Evolutionary conservation across 2,113 vertebrate species (phyloP).

Genomic region (Abramis brama): DNA sequence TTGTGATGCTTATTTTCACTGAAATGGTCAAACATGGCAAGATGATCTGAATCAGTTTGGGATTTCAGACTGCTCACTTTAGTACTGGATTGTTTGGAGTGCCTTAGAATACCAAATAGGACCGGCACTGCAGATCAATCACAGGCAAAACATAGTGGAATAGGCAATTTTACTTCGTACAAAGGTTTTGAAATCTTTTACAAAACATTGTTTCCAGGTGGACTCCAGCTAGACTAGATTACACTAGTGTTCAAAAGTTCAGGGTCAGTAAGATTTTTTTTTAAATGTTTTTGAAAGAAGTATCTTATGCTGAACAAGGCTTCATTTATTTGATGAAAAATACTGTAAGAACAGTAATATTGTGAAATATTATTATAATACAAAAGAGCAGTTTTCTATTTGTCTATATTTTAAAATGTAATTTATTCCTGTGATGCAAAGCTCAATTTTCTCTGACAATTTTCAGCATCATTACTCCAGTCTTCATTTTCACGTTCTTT

Average conservation of each 20-base stretch:
- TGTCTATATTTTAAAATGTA: too few relatives aligned
- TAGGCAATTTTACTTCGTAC: not conserved
- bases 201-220: not conserved
- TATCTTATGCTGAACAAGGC: too few relatives aligned
- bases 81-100: not conserved
- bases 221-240: not conserved
- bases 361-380: too few relatives aligned
- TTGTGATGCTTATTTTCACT: too few relatives aligned
- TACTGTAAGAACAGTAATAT: too few relatives aligned
- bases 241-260: not conserved
- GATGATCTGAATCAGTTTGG: not conserved
- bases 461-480: not conserved
- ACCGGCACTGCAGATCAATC: not conserved
- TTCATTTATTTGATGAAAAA: too few relatives aligned
- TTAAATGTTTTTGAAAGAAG: not conserved
- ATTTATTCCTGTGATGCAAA: not conserved
- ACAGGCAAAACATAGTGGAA: not conserved
- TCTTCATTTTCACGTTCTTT: not conserved
- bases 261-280: not conserved
- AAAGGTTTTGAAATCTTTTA: not conserved
- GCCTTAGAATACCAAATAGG: not conserved
- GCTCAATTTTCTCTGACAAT: not conserved
- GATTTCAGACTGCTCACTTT: not conserved
- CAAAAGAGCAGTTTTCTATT: too few relatives aligned
- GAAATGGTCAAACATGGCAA: not conserved